Percentiles rank a stretch among this genome's conserved stretches.
Conservation (phyloP, 1,140 invertebrate genomes). For the Aphaenogaster ashmeadi region DNA sequence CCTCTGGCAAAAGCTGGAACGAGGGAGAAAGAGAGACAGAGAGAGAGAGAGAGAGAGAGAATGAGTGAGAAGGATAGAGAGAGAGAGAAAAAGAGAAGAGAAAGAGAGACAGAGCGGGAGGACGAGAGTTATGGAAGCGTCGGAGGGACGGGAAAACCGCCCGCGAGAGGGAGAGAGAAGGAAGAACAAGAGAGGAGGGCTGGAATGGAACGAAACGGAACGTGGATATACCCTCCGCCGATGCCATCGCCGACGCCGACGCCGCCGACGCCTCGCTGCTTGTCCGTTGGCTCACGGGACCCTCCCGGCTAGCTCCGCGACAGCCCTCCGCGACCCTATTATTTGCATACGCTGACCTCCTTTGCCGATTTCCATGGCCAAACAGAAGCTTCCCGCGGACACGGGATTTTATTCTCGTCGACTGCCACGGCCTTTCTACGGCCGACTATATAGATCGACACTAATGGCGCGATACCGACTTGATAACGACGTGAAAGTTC, state of each 20-base stretch:
- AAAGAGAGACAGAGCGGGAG: slow-evolving; percentile 15
- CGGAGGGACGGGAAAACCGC: slow-evolving; percentile 58
- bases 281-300: slow-evolving; percentile 83
- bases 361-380: slow-evolving; percentile 81
- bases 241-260: slow-evolving; percentile 6
- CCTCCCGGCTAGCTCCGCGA: slow-evolving; percentile 73
- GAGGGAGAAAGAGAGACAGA: slow-evolving; percentile 11
- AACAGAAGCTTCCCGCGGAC: slow-evolving; percentile 78
- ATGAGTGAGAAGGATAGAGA: background rate
- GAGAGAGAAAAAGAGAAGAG: slow-evolving; percentile 3
- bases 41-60: background rate
- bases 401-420: slow-evolving; percentile 49
- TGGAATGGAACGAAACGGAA: slow-evolving; percentile 29
- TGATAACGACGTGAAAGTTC: slow-evolving; percentile 8
- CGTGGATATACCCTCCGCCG: slow-evolving; percentile 46
- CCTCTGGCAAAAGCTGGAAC: slow-evolving; percentile 40
- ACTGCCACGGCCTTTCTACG: background rate
- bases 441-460: slow-evolving; percentile 4
- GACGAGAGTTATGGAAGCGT: slow-evolving; percentile 50
- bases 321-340: slow-evolving; percentile 79
- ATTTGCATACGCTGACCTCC: slow-evolving; percentile 84
- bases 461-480: background rate
- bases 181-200: slow-evolving; percentile 16
- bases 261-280: slow-evolving; percentile 20
- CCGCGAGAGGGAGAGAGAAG: slow-evolving; percentile 24